Evolutionary conservation across 2,113 vertebrate genomes (phyloP).

Genomic region (Oncorhynchus nerka): DNA sequence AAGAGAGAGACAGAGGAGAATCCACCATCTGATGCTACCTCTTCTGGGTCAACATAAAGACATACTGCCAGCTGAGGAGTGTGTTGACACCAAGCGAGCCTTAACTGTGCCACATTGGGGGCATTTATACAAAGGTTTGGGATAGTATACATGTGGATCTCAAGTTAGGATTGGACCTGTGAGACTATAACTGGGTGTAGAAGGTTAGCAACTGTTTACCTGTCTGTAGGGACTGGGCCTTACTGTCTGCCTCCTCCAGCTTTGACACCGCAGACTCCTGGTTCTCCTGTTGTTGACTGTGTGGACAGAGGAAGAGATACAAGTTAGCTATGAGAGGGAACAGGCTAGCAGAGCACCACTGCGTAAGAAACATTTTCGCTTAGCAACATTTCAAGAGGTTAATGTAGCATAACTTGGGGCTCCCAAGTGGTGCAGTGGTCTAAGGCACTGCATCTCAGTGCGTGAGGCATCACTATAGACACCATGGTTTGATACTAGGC

Average conservation of each 20-base stretch:
- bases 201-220: slow-evolving; percentile 69
- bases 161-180: slow-evolving; percentile 22
- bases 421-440: no score
- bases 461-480: no score
- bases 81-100: background rate
- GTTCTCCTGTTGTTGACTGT: slow-evolving; percentile 80
- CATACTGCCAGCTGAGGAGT: background rate
- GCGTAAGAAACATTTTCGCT: background rate
- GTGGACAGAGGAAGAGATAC: background rate
- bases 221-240: slow-evolving; percentile 82
- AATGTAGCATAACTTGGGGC: background rate
- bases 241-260: slow-evolving; percentile 81
- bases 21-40: slow-evolving; percentile 1
- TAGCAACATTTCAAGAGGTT: background rate
- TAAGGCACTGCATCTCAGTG: no score
- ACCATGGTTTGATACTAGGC: no score
- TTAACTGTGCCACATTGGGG: background rate
- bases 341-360: background rate
- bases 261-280: slow-evolving; percentile 78
- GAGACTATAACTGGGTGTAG: no score
- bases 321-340: background rate
- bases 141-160: background rate
- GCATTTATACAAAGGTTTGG: background rate
- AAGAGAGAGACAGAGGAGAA: background rate
- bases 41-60: background rate